Conservation (phyloP, 2,113 vertebrate genomes). For the Axis porcinus region DNA sequence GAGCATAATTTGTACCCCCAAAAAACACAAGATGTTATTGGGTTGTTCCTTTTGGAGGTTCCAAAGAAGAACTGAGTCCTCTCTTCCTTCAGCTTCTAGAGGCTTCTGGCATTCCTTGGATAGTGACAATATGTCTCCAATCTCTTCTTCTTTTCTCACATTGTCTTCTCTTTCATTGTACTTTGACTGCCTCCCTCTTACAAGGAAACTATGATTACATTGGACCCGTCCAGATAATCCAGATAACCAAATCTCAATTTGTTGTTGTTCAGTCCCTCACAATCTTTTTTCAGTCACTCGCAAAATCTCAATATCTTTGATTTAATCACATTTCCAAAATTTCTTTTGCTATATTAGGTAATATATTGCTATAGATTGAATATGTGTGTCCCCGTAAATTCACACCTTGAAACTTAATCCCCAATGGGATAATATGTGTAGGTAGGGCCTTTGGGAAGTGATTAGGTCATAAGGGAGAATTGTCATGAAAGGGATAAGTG, state of each 20-base stretch:
- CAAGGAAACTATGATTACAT: neutral
- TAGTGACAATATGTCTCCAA: neutral
- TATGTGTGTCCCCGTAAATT: neutral
- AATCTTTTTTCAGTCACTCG: neutral
- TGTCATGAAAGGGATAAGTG: neutral
- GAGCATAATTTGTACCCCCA: neutral
- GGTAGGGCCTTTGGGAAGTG: neutral
- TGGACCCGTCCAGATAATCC: neutral
- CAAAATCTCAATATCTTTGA: neutral
- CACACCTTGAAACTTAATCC: neutral
- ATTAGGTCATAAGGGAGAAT: neutral
- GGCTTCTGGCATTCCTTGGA: neutral
- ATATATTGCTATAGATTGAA: neutral
- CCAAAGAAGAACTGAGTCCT: neutral
- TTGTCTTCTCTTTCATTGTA: neutral
- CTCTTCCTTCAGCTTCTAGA: neutral
- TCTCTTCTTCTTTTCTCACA: neutral
- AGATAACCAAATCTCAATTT: neutral
- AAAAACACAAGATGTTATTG: neutral
- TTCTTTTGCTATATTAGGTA: neutral
- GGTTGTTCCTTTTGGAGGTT: neutral
- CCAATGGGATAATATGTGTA: neutral
- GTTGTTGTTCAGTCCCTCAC: neutral
- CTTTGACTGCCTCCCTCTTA: neutral
- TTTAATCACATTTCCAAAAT: neutral